Percentiles rank a stretch among this genome's conserved stretches.
Conservation (phyloP, 2,888 invertebrate species). For the Philopedon plagiatum region DNA sequence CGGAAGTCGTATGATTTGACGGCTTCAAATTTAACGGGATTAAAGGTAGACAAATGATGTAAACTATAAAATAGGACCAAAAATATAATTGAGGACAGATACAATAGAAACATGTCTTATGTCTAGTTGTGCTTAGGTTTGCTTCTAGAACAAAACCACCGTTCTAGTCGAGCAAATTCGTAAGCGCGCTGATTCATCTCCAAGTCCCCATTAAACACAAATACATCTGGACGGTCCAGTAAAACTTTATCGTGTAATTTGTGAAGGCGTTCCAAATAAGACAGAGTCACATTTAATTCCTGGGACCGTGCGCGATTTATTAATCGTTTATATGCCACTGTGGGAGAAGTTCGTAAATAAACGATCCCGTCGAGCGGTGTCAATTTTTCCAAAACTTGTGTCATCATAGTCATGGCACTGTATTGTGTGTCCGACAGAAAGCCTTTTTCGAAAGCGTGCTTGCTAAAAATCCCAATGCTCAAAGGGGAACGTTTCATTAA, state of each 20-base stretch:
- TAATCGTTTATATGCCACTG: too few relatives aligned
- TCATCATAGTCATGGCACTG: background rate
- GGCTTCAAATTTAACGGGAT: background rate
- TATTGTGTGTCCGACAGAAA: background rate
- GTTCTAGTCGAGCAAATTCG: background rate
- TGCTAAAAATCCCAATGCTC: background rate
- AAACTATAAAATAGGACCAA: background rate
- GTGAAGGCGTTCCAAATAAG: background rate
- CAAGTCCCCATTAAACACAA: background rate
- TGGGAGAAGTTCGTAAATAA: background rate
- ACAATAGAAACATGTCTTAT: background rate
- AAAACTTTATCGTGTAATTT: background rate
- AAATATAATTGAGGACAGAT: background rate
- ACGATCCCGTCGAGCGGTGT: background rate
- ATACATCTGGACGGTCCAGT: background rate
- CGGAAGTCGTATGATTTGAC: background rate
- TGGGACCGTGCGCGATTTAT: background rate
- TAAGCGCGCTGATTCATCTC: background rate
- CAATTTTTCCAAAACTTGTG: background rate
- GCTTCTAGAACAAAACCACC: background rate
- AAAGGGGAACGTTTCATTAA: background rate
- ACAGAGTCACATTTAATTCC: background rate
- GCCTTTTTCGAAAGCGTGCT: background rate
- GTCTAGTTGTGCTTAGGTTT: background rate
- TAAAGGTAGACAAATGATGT: background rate